Conservation (phyloP, 2,797 vertebrate species). For the Alca torda region DNA sequence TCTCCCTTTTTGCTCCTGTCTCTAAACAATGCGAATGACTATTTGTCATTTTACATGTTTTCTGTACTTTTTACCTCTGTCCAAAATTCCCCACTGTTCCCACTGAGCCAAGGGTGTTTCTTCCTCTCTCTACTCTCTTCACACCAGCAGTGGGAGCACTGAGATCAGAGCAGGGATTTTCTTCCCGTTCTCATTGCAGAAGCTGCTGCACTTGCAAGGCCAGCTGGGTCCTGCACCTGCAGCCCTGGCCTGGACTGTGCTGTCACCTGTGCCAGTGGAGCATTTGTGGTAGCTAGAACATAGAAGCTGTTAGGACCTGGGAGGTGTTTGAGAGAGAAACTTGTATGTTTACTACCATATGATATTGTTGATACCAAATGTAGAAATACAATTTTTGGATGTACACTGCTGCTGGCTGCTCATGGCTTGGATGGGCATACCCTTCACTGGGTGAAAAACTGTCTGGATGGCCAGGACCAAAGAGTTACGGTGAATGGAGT, state of each 20-base stretch:
- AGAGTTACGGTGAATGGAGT: background rate
- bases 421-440: background rate
- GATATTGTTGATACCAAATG: background rate
- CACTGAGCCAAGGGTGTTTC: background rate
- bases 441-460: background rate
- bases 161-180: background rate
- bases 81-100: background rate
- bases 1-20: background rate
- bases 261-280: background rate
- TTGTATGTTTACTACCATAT: accelerated
- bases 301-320: background rate
- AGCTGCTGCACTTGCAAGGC: background rate
- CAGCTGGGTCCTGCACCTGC: background rate
- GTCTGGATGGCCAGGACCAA: background rate
- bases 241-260: accelerated
- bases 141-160: background rate
- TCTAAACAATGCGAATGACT: background rate
- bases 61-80: background rate
- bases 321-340: background rate
- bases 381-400: background rate
- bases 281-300: background rate
- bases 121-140: background rate
- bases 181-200: background rate
- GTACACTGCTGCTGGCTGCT: background rate
- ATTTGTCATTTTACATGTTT: background rate